phyloP scores from a whole-genome alignment of 2,888 invertebrate genomes.

The Dermolepida albohirtum region DNA sequence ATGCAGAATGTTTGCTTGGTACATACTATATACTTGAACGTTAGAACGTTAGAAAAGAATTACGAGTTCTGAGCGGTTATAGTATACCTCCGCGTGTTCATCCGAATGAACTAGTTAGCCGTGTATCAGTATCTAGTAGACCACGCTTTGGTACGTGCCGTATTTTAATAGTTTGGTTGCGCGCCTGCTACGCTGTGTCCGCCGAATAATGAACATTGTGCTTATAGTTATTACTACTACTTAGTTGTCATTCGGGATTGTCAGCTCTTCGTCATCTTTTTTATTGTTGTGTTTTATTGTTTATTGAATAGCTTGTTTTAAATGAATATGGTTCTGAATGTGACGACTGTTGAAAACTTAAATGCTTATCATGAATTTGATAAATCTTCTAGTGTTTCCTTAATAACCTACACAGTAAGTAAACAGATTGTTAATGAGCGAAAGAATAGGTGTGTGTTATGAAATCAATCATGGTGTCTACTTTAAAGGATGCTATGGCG shows the following conservation, averaged over 20 bases:
- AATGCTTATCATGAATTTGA: slow-evolving; percentile 58
- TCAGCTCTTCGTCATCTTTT: too few species aligned
- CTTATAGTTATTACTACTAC: too few species aligned
- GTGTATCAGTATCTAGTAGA: slow-evolving; percentile 33
- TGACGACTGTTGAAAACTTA: slow-evolving; percentile 59
- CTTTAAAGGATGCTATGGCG: neutral
- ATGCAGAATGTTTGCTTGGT: too few species aligned
- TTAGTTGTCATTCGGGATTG: too few species aligned
- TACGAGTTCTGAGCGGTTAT: slow-evolving; percentile 14
- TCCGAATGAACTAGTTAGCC: slow-evolving; percentile 42
- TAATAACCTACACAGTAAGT: slow-evolving; percentile 60
- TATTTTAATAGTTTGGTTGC: neutral
- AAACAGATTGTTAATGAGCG: neutral
- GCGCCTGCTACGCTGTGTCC: too few species aligned
- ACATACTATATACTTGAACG: too few species aligned
- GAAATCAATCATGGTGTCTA: neutral
- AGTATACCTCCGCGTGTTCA: slow-evolving; percentile 30
- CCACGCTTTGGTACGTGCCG: slow-evolving; percentile 31
- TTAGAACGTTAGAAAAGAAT: neutral
- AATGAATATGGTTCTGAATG: slow-evolving; percentile 59
- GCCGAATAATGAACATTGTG: too few species aligned
- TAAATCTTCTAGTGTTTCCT: slow-evolving; percentile 55
- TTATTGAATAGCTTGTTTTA: slow-evolving; percentile 1
- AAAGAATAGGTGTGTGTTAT: neutral
- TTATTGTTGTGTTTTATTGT: slow-evolving; percentile 10